These are phyloP conservation scores for Leptodactylus fuscus DNA, from an alignment of 2,113 vertebrate genomes.

Conservation along the genomic window DNA sequence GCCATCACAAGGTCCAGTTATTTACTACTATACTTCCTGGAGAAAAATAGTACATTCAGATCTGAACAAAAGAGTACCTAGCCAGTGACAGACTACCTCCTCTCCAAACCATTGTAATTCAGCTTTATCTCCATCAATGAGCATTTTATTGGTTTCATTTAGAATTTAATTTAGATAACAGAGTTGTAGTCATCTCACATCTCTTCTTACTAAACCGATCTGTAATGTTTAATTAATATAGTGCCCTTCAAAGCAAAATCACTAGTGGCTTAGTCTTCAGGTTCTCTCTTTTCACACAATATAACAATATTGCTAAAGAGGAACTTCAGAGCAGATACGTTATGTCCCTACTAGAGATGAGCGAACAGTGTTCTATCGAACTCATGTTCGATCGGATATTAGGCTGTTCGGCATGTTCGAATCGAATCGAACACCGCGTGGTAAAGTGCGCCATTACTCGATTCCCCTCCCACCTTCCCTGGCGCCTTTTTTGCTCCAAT, in stretches of 20 bases:
- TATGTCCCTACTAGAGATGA: too few species aligned
- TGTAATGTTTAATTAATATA: slow-evolving; percentile 53
- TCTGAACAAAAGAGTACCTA: not conserved
- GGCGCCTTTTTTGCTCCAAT: too few species aligned
- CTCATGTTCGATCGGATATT: too few species aligned
- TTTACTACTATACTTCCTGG: not conserved
- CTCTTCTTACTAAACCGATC: slow-evolving; percentile 60
- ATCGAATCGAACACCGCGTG: too few species aligned
- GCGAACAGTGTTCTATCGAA: too few species aligned
- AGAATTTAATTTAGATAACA: slow-evolving; percentile 65
- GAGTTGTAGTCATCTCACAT: slow-evolving; percentile 50
- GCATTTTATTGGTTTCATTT: slow-evolving; percentile 65
- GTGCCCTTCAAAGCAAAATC: slow-evolving; percentile 44
- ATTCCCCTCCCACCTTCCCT: too few species aligned
- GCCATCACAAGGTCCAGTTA: not conserved
- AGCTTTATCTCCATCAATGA: slow-evolving; percentile 56
- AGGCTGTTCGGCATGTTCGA: too few species aligned
- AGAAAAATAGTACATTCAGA: not conserved
- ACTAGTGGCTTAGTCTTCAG: slow-evolving; percentile 12
- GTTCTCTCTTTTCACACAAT: not conserved
- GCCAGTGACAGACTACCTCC: slow-evolving; percentile 36
- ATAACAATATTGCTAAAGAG: slow-evolving; percentile 17
- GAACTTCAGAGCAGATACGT: not conserved
- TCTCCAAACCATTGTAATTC: slow-evolving; percentile 41
- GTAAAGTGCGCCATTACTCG: too few species aligned